A percentile compares a stretch with the other conserved stretches of the same genome.
Conservation (phyloP, 2,113 vertebrate species). For the Epinephelus lanceolatus region DNA sequence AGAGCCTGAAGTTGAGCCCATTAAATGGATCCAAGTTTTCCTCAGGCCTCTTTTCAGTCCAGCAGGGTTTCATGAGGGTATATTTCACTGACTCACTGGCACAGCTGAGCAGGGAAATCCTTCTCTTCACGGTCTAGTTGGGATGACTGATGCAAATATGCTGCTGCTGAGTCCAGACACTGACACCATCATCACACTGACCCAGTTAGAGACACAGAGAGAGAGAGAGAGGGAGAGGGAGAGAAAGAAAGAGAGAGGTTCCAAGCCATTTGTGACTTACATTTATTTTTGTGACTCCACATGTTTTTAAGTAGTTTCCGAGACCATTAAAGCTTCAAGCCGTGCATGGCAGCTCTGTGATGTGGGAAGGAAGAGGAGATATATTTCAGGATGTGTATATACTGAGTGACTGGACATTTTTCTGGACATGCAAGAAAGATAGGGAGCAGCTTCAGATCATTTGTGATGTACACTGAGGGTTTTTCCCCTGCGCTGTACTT, state of each 20-base stretch:
- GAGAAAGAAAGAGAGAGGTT: conserved; percentile 29
- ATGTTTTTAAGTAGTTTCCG: conserved; percentile 55
- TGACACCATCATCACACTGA: conserved; percentile 79
- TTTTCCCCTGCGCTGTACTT: conserved; percentile 17
- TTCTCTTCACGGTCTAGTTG: conserved; percentile 83
- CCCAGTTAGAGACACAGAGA: conserved; percentile 63
- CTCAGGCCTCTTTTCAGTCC: conserved; percentile 58
- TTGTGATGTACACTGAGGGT: conserved; percentile 26
- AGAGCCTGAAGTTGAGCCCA: conserved; percentile 63
- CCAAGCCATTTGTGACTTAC: conserved; percentile 52
- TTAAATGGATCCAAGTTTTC: conserved; percentile 72
- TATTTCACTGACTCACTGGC: conserved; percentile 81
- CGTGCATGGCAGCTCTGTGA: conserved; percentile 12
- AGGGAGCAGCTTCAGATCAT: conserved; percentile 30
- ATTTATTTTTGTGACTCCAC: conserved; percentile 54
- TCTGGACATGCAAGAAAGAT: conserved; percentile 47
- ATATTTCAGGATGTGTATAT: conserved; percentile 39
- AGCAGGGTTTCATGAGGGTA: conserved; percentile 69
- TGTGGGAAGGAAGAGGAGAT: conserved; percentile 17
- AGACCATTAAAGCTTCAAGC: conserved; percentile 32
- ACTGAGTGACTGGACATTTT: conserved; percentile 30
- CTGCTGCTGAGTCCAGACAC: conserved; percentile 80
- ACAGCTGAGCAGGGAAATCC: conserved; percentile 82
- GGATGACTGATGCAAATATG: conserved; percentile 84
- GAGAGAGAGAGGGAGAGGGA: conserved; percentile 12